Conservation (phyloP, 2,888 invertebrate genomes). For the Drosophila pseudotakahashii region DNA sequence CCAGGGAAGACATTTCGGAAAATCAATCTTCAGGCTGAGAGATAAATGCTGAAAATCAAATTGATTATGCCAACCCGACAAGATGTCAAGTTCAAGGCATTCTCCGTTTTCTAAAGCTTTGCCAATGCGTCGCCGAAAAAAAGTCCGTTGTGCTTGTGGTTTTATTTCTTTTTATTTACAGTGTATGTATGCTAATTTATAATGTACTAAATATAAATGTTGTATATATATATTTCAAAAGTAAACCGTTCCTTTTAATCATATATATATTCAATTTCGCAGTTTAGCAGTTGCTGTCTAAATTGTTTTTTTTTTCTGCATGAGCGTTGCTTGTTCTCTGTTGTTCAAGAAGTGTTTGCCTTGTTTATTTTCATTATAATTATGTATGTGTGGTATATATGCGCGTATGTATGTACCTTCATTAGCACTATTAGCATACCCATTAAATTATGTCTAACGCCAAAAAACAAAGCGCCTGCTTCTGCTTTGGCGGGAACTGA, state of each 20-base stretch:
- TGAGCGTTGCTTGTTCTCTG: constrained; percentile 57
- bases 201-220: constrained; percentile 80
- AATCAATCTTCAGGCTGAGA: neutral
- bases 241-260: constrained; percentile 69
- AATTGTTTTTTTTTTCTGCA: constrained; percentile 48
- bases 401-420: constrained; percentile 30
- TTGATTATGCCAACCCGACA: too few relatives aligned
- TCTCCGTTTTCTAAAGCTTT: constrained; percentile 1
- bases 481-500: constrained; percentile 26
- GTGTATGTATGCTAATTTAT: constrained; percentile 81
- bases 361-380: constrained; percentile 34
- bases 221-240: constrained; percentile 72
- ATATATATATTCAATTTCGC: constrained; percentile 43
- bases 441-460: constrained; percentile 20
- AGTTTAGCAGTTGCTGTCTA: constrained; percentile 45
- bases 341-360: constrained; percentile 53
- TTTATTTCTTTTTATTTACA: constrained; percentile 82
- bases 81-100: constrained; percentile 7
- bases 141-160: constrained; percentile 35
- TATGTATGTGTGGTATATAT: constrained; percentile 39
- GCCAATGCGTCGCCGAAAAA: neutral
- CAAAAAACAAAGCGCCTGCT: constrained; percentile 21
- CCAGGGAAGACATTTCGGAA: constrained; percentile 26
- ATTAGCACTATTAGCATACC: constrained; percentile 40
- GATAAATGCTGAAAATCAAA: neutral